Evolutionary conservation across 2,888 invertebrate species (phyloP).

Genomic region (Hyles lineata): DNA sequence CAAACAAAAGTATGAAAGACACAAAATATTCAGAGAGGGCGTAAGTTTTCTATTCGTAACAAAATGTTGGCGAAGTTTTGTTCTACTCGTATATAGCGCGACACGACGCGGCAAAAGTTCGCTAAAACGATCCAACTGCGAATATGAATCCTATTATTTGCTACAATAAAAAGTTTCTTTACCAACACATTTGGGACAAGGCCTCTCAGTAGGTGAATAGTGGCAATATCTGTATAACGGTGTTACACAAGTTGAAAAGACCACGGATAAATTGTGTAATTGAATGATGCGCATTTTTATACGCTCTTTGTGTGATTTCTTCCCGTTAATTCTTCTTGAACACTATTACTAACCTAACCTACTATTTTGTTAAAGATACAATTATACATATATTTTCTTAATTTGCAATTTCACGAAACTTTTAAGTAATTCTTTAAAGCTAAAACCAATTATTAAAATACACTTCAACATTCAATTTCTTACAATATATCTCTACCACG

Average conservation of each 20-base stretch:
- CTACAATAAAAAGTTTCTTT: constrained; percentile 69
- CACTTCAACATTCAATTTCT: no score
- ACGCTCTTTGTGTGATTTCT: constrained; percentile 3
- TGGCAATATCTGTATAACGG: constrained; percentile 27
- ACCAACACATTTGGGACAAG: constrained; percentile 48
- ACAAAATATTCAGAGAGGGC: constrained; percentile 37
- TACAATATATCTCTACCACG: no score
- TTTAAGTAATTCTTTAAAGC: no score
- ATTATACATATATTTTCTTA: background rate
- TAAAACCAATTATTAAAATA: no score
- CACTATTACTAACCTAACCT: background rate
- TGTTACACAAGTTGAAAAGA: constrained; percentile 28
- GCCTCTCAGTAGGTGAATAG: constrained; percentile 27
- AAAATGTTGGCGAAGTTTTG: constrained; percentile 52
- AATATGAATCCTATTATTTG: constrained; percentile 74
- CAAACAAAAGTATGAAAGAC: constrained; percentile 41
- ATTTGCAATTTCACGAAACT: background rate
- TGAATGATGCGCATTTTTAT: constrained; percentile 21
- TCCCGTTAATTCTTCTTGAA: background rate
- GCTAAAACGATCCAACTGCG: constrained; percentile 59
- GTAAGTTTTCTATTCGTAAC: constrained; percentile 48
- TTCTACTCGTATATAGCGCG: constrained; percentile 44
- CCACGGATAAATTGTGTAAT: constrained; percentile 19
- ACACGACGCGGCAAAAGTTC: constrained; percentile 51
- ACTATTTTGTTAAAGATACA: background rate